Evolutionary conservation across 2,888 invertebrate genomes (phyloP).

Genomic region (Molorchus minor): DNA sequence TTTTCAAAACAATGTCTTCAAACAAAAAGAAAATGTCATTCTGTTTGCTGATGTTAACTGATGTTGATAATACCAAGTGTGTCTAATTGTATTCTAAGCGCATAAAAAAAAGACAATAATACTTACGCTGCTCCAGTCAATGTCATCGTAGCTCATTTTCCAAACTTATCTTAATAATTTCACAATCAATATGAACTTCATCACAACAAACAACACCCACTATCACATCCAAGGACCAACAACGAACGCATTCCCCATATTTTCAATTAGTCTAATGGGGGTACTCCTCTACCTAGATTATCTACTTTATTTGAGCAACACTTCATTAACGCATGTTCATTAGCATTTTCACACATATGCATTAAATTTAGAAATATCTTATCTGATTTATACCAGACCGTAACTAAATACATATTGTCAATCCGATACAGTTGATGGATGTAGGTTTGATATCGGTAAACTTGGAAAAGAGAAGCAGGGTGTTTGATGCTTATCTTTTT

Average conservation of each 20-base stretch:
- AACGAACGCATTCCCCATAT: background rate
- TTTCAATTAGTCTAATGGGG: constrained; percentile 25
- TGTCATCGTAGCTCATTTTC: constrained; percentile 1
- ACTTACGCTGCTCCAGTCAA: constrained; percentile 18
- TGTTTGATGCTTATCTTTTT: too few relatives aligned
- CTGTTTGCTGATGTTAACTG: too few relatives aligned
- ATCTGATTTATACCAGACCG: too few relatives aligned
- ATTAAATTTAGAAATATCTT: constrained; percentile 16
- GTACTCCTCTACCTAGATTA: constrained; percentile 4
- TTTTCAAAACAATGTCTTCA: background rate
- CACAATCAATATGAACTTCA: background rate
- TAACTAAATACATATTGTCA: too few relatives aligned
- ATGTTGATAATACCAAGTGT: background rate
- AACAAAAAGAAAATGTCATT: background rate
- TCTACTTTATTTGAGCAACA: constrained; percentile 23
- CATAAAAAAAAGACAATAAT: background rate
- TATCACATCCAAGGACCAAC: background rate
- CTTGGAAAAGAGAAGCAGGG: too few relatives aligned
- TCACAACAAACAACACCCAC: constrained; percentile 5
- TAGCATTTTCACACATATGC: constrained; percentile 1
- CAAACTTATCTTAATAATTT: background rate
- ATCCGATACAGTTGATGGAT: too few relatives aligned
- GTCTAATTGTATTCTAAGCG: too few relatives aligned
- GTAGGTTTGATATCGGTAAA: too few relatives aligned
- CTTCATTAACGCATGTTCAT: constrained; percentile 10